A percentile compares a stretch with the other conserved stretches of the same genome.
Conservation (phyloP, 2,797 vertebrate genomes). For the Anas bahamensis region DNA sequence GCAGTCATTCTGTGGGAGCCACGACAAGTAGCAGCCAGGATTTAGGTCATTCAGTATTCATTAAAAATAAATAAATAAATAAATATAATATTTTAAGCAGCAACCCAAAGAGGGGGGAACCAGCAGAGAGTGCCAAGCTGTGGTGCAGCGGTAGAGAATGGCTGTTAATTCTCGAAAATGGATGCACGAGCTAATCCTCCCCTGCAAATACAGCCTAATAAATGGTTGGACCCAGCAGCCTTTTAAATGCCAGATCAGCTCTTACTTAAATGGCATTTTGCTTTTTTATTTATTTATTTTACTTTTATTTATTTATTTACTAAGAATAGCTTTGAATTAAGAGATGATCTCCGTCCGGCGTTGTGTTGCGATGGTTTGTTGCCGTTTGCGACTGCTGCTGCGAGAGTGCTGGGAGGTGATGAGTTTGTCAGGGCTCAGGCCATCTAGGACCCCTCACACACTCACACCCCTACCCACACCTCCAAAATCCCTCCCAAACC, state of each 20-base stretch:
- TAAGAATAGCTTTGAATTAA: not conserved
- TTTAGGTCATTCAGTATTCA: slow-evolving; percentile 41
- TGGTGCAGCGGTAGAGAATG: not conserved
- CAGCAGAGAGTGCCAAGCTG: not conserved
- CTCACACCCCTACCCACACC: accelerated
- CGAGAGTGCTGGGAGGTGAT: not conserved
- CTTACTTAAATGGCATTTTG: slow-evolving; percentile 33
- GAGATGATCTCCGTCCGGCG: not conserved
- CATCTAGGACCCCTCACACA: not conserved
- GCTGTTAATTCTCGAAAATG: slow-evolving; percentile 66
- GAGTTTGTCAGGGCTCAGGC: not conserved
- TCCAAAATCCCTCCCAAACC: accelerated
- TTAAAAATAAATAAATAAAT: not conserved
- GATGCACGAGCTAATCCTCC: slow-evolving; percentile 46
- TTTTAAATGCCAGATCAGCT: slow-evolving; percentile 49
- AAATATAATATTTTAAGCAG: slow-evolving; percentile 15
- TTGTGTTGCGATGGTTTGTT: not conserved
- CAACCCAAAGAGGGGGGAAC: not conserved
- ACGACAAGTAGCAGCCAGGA: not conserved
- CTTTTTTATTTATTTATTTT: slow-evolving; percentile 33
- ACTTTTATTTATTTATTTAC: slow-evolving; percentile 17
- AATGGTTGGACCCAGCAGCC: not conserved
- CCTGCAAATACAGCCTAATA: slow-evolving; percentile 16
- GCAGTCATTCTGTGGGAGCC: not conserved
- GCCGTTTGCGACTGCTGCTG: not conserved